These are phyloP conservation scores for Campylorhamphus procurvoides DNA, from an alignment of 2,113 vertebrate genomes.

Conservation along the genomic window DNA sequence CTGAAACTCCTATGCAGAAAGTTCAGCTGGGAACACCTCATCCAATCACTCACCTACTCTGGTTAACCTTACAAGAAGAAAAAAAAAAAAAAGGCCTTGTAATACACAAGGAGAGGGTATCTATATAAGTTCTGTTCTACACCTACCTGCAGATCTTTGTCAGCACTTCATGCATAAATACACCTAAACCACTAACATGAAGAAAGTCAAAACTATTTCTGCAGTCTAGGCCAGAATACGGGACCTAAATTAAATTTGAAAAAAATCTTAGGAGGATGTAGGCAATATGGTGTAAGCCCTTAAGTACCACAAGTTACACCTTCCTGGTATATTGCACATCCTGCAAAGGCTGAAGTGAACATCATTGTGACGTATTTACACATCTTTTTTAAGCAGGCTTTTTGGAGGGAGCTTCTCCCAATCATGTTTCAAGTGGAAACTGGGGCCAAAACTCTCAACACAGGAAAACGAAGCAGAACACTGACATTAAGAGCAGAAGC, in stretches of 20 bases:
- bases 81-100: too few relatives aligned
- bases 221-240: not conserved
- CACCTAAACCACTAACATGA: not conserved
- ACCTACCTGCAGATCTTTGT: not conserved
- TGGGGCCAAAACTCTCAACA: constrained; percentile 47
- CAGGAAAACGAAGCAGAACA: constrained; percentile 67
- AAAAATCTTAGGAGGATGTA: not conserved
- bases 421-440: constrained; percentile 51
- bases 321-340: not conserved
- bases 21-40: not conserved
- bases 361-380: not conserved
- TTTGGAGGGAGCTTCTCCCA: constrained; percentile 23
- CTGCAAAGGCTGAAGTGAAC: not conserved
- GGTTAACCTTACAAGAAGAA: not conserved
- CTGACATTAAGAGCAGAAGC: constrained; percentile 57
- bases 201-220: not conserved
- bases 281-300: not conserved
- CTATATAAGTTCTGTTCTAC: not conserved
- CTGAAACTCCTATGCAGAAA: not conserved
- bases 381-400: not conserved
- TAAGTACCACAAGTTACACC: not conserved
- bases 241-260: not conserved
- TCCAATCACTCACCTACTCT: not conserved
- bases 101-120: not conserved
- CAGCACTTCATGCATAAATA: not conserved